Conservation (phyloP, 2,888 invertebrate species). For the Carabus problematicus region DNA sequence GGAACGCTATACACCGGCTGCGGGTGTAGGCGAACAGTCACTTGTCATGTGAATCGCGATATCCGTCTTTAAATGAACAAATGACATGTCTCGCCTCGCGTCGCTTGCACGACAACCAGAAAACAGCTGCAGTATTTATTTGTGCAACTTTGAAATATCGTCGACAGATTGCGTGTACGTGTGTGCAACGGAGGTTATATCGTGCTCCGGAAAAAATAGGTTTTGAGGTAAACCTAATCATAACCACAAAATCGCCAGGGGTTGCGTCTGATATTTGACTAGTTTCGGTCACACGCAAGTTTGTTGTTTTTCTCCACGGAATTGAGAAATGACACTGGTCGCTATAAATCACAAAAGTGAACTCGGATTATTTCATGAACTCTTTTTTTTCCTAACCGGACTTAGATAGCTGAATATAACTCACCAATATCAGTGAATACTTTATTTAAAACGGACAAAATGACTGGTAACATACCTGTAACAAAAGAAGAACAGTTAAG, state of each 20-base stretch:
- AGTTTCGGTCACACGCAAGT: too few relatives aligned
- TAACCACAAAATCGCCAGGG: neutral
- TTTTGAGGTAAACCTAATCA: conserved; percentile 25
- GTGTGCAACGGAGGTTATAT: conserved; percentile 3
- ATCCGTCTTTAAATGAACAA: too few relatives aligned
- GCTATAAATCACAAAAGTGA: too few relatives aligned
- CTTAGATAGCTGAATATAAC: too few relatives aligned
- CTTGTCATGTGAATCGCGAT: conserved; percentile 7
- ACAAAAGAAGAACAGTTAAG: conserved; percentile 29
- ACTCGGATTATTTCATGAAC: too few relatives aligned
- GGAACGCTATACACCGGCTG: conserved; percentile 3
- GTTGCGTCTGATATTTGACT: too few relatives aligned
- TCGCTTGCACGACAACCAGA: too few relatives aligned
- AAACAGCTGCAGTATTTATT: too few relatives aligned
- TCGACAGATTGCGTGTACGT: neutral
- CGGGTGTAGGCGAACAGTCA: conserved; percentile 10
- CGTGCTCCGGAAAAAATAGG: conserved; percentile 18
- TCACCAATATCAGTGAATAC: neutral
- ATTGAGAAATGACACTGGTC: too few relatives aligned
- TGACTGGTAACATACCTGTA: conserved; percentile 32
- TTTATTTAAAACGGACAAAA: neutral
- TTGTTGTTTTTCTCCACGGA: too few relatives aligned
- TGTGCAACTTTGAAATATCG: neutral
- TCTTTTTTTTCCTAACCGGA: too few relatives aligned
- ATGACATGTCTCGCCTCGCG: neutral